Conservation (phyloP, 2,888 invertebrate genomes). For the Homarus gammarus region DNA sequence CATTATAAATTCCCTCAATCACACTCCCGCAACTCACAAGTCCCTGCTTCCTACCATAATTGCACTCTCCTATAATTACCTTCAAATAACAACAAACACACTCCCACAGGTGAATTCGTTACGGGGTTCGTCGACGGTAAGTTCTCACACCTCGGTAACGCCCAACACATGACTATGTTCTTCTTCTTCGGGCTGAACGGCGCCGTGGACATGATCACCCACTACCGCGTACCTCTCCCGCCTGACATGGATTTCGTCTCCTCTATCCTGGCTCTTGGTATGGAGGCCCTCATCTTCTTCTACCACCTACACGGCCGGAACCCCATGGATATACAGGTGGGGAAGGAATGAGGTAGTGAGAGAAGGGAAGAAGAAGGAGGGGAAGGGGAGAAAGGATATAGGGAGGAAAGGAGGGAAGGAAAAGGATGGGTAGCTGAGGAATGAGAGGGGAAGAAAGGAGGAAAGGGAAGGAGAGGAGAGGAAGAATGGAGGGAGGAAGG, state of each 20-base stretch:
- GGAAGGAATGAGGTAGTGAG: background rate
- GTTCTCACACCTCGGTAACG: conserved; percentile 79
- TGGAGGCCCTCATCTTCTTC: conserved; percentile 81
- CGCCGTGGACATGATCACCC: conserved; percentile 79
- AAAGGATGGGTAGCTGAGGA: background rate
- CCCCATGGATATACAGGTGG: conserved; percentile 78
- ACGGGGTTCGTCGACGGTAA: conserved; percentile 79
- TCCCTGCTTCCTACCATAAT: no score
- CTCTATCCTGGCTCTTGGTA: conserved; percentile 79
- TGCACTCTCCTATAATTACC: no score
- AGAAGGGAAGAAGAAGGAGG: background rate
- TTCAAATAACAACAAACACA: no score
- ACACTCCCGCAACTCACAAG: no score
- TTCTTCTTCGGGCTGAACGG: conserved; percentile 81
- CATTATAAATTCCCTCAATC: no score
- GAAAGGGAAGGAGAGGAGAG: background rate
- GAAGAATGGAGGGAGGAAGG: background rate
- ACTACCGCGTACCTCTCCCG: conserved; percentile 78
- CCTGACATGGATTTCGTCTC: conserved; percentile 80
- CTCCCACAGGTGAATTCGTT: conserved; percentile 78
- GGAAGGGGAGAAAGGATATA: background rate
- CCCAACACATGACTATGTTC: conserved; percentile 82
- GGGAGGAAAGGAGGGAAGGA: background rate
- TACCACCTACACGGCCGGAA: conserved; percentile 81
- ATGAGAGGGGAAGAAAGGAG: background rate